Base-by-base conservation (phyloP, 2,797 vertebrate genomes). In the Sebastes hubbsi region DNA sequence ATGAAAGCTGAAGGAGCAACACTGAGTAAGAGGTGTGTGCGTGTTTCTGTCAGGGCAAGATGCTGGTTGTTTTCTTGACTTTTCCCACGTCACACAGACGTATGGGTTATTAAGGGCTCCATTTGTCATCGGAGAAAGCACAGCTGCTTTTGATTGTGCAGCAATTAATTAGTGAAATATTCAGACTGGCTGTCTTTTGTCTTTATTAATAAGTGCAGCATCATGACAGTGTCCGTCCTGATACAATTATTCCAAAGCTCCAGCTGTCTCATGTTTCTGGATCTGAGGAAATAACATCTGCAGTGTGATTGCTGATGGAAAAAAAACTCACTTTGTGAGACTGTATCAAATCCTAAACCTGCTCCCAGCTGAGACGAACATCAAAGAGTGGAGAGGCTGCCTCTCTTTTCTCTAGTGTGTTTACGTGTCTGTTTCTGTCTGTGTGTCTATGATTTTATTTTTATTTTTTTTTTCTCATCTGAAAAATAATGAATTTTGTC, bases 331-430 rank as follows among this genome's bases (percentile, higher is more conserved):
- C 25, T 85, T 72, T 70, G 58, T 59, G 54, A 78, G 30, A 32
- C 68, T 59, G 64, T 60, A 75, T 89, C 58, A 83, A 79, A 89
- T 85, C 81, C 25, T 83, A 55, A 80, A 85, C 71, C 82, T 25
- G 24, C 67, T 84, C 72, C 69, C 81, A 83, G 73, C 70, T 89
- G 82, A 68, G 77, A 69, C 30, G 11, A 24, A 76, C 87, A 77
- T 89, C 85, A 89, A 87, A 88, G 81, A 71, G 30, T 3, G 62
- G 72, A 71, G 67, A 67, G 34, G 68, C 42, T 72, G 68, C 30
- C 8, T 77, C 42, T n/a, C 0, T 73, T 62, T 72, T 30, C 77
- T 81, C 71, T 20, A 6, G 27, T 77, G 81, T 49, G 30, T 82
- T 27, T 36, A 16, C 64, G 25, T 65, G 24, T 89, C 76, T 77